Evolutionary conservation across 2,797 vertebrate species (phyloP), one percentile per base, ranked within the genome.

Genomic region (Acridotheres tristis): DNA sequence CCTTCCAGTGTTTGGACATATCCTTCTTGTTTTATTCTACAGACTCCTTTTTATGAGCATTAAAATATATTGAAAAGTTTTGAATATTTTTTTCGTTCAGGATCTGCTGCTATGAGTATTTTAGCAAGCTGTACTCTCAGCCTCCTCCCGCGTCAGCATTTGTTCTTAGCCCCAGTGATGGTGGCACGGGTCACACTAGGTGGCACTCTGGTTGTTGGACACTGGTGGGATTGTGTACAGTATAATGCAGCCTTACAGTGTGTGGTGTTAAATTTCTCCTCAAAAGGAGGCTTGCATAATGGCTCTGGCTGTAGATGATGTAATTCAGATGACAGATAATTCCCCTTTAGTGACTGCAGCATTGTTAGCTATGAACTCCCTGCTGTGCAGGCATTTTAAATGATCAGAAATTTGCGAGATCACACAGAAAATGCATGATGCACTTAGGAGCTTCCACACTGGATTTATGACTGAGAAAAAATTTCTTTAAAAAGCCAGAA

Each of bases 171-270:
- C 42, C 30, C 16, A 11, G 48, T 0, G 0, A 29, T 40, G 48
- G 66, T 79, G 67, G 17, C 2, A 0, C 0, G 19, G 74, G 71
- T 89, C 90, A 85, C 97, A 69, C 97, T 97, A 98, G 97, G 81
- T 97, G 97, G 98, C 98, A 96, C 95, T 96, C 94, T 93, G 76
- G 87, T 87, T 92, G 78, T 88, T 86, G 58, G 45, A 82, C 80
- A 76, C 79, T 80, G 45, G 29, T 3, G 48, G 87, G 81, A 74
- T 91, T 96, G 62, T 86, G 63, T 83, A 51, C 83, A 80, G 88
- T 73, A 88, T 85, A 73, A 87, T 71, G 50, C 13, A 72, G 71
- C 69, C 86, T 95, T 95, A 84, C 66, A 76, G 34, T 54, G 51
- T 43, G 73, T 85, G 81, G 66, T 92, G 67, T 95, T 90, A 63